Evolutionary conservation across 2,113 vertebrate genomes (phyloP).

Genomic region (Mesembrinibis cayennensis): DNA sequence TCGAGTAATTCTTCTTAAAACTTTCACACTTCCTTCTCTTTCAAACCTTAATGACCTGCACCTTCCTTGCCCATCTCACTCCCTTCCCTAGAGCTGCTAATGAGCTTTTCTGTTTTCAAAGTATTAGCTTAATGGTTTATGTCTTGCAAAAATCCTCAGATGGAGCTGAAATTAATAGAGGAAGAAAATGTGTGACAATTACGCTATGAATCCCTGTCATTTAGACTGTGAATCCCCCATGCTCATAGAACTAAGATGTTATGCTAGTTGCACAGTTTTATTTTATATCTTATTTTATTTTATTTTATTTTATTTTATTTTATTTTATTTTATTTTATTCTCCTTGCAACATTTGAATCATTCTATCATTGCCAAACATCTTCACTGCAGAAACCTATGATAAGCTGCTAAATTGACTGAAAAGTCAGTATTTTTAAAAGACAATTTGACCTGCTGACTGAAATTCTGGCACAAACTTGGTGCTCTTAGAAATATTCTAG

Average conservation of each 20-base stretch:
- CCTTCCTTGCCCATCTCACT: background rate
- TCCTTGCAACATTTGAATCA: background rate
- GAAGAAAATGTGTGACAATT: background rate
- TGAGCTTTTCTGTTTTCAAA: conserved; percentile 12
- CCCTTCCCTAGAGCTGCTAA: conserved; percentile 26
- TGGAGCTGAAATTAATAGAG: background rate
- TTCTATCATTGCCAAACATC: background rate
- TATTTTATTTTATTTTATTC: background rate
- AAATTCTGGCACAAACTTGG: background rate
- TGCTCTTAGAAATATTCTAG: background rate
- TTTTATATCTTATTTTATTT: background rate
- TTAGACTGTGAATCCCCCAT: background rate
- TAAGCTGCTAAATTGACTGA: background rate
- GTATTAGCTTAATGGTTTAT: background rate
- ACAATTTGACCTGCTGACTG: background rate
- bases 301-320: background rate
- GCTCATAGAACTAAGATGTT: background rate
- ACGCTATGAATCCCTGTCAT: background rate
- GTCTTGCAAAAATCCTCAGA: background rate
- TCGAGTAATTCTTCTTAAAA: background rate
- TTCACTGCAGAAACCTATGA: background rate
- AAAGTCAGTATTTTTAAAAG: background rate
- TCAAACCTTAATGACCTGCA: background rate
- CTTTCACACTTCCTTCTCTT: conserved; percentile 8
- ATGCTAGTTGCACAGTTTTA: background rate